Percentiles rank a stretch among this genome's conserved stretches.
Conservation (phyloP, 2,113 vertebrate genomes). For the Penelope pileata region DNA sequence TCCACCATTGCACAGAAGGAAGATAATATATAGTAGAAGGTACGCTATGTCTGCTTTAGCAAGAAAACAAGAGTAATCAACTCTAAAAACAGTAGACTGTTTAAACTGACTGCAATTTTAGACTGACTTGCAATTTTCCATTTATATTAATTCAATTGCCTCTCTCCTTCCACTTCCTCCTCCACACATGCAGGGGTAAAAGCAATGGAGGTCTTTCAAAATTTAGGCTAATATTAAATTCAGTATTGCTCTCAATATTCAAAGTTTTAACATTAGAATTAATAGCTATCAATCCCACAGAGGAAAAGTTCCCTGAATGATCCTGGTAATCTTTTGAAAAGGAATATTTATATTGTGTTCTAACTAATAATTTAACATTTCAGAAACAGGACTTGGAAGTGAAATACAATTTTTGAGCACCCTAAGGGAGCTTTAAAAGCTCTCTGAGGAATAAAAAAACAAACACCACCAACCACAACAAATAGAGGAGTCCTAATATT, state of each 20-base stretch:
- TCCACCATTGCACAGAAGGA: not conserved
- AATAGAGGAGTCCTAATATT: not conserved
- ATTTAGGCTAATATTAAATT: conserved; percentile 9
- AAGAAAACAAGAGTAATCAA: not conserved
- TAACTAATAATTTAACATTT: conserved; percentile 30
- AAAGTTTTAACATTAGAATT: conserved; percentile 12
- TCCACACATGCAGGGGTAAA: not conserved
- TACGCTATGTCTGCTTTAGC: not conserved
- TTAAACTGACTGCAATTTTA: not conserved
- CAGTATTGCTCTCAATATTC: not conserved
- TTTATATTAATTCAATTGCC: not conserved
- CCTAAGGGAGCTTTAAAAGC: not conserved
- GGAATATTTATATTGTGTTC: conserved; percentile 18
- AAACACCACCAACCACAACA: not conserved
- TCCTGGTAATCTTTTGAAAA: not conserved
- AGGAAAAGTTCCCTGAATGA: not conserved
- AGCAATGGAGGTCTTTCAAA: not conserved
- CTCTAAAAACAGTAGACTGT: not conserved
- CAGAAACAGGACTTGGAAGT: conserved; percentile 21
- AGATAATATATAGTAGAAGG: not conserved
- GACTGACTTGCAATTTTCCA: not conserved
- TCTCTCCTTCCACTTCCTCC: not conserved
- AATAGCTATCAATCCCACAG: conserved; percentile 25
- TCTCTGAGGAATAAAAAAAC: not conserved
- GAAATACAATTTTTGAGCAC: conserved; percentile 18